These are phyloP conservation scores for Plecturocebus donacophilus DNA, from an alignment of 2,113 vertebrate species.

Conservation along the genomic window DNA sequence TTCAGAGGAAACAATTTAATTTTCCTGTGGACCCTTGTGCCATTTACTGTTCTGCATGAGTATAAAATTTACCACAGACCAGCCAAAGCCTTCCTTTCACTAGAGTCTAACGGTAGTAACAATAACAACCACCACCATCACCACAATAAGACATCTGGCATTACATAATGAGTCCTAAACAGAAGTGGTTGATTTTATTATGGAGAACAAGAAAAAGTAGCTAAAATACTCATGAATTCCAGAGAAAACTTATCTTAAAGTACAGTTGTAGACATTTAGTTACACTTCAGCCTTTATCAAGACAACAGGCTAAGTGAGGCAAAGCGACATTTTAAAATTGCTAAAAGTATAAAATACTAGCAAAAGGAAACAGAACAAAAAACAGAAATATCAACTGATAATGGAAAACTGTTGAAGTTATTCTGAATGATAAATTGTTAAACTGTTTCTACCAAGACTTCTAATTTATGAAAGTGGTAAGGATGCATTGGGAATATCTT, in stretches of 20 bases:
- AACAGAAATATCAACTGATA: neutral
- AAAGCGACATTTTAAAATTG: neutral
- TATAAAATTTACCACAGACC: neutral
- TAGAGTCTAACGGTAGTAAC: neutral
- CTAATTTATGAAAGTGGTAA: neutral
- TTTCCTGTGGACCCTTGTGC: neutral
- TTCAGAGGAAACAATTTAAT: constrained; percentile 50
- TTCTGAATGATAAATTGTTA: neutral
- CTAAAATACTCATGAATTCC: neutral
- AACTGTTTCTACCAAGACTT: neutral
- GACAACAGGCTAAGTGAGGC: neutral
- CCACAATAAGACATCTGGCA: neutral
- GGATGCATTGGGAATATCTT: neutral
- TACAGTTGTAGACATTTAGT: neutral
- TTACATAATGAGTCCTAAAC: neutral
- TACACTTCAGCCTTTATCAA: neutral
- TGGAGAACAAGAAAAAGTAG: neutral
- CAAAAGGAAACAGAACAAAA: constrained; percentile 24
- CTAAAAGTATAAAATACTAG: constrained; percentile 36
- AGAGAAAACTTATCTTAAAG: neutral
- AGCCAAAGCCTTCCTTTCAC: neutral
- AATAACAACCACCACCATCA: neutral
- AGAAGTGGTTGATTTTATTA: neutral
- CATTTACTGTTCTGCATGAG: neutral
- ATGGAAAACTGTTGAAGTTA: neutral